Conservation (phyloP, 1,140 invertebrate genomes). For the Drosophila persimilis region DNA sequence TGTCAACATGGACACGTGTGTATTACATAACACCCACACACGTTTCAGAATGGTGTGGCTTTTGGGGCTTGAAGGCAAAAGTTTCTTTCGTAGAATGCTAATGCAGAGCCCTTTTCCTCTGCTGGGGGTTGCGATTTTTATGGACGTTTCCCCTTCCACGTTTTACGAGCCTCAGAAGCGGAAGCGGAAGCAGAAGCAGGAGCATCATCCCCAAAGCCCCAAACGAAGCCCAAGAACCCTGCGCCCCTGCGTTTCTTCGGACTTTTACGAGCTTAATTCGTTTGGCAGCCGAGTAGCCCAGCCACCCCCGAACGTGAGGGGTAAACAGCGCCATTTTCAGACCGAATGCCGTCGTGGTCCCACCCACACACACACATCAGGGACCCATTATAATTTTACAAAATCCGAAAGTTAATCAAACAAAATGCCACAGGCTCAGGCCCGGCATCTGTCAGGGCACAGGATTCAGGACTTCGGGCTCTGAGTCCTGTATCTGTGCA, state of each 20-base stretch:
- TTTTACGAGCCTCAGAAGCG: conserved; percentile 68
- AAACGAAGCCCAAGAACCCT: conserved; percentile 43
- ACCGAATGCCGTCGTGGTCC: conserved; percentile 12
- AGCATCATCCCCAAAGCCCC: conserved; percentile 51
- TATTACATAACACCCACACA: conserved; percentile 12
- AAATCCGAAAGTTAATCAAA: conserved; percentile 80
- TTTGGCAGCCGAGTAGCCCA: conserved; percentile 25
- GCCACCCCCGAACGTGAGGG: conserved; percentile 39
- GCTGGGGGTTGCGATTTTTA: conserved; percentile 70
- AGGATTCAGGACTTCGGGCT: background rate
- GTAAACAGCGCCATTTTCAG: conserved; percentile 65
- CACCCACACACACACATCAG: conserved; percentile 13
- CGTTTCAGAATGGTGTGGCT: conserved; percentile 32
- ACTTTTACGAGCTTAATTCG: conserved; percentile 77
- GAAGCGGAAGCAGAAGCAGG: conserved; percentile 39
- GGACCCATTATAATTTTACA: conserved; percentile 74
- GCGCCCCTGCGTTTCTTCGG: conserved; percentile 48
- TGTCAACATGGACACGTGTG: conserved; percentile 36
- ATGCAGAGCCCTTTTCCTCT: conserved; percentile 59
- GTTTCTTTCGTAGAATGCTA: conserved; percentile 72
- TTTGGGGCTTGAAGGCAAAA: conserved; percentile 46
- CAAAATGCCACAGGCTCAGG: conserved; percentile 44
- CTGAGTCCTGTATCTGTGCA: conserved; percentile 15
- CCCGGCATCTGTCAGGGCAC: conserved; percentile 10
- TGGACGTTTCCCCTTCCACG: conserved; percentile 33